Conservation (phyloP, 2,113 vertebrate genomes). For the Daubentonia madagascariensis region DNA sequence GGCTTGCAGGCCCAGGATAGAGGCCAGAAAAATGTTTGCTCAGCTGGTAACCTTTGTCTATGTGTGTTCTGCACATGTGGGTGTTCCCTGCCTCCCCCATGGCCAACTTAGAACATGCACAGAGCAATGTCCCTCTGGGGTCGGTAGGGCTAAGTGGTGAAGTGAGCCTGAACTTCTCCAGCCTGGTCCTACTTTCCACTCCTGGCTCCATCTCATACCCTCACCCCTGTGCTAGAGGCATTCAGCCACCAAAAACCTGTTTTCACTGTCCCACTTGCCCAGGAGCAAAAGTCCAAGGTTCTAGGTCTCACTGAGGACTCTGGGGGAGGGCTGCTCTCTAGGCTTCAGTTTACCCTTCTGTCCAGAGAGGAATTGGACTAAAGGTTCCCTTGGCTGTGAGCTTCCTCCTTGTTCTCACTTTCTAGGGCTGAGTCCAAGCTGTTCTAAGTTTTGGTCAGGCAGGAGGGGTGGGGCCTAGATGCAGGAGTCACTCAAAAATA, state of each 20-base stretch:
- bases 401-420: background rate
- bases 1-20: background rate
- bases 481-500: background rate
- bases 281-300: background rate
- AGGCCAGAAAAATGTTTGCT: background rate
- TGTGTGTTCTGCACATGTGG: fast-evolving
- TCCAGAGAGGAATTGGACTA: background rate
- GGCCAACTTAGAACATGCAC: background rate
- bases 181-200: background rate
- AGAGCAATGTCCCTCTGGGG: background rate
- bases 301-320: background rate
- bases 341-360: background rate
- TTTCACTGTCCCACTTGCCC: background rate
- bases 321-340: background rate
- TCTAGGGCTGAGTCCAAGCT: background rate
- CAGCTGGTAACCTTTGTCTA: background rate
- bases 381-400: background rate
- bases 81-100: background rate
- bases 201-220: background rate
- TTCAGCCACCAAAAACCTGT: background rate
- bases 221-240: background rate
- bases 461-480: background rate
- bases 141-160: background rate
- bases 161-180: background rate
- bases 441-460: background rate